Conservation (phyloP, 2,888 invertebrate genomes). For the Patella pellucida region DNA sequence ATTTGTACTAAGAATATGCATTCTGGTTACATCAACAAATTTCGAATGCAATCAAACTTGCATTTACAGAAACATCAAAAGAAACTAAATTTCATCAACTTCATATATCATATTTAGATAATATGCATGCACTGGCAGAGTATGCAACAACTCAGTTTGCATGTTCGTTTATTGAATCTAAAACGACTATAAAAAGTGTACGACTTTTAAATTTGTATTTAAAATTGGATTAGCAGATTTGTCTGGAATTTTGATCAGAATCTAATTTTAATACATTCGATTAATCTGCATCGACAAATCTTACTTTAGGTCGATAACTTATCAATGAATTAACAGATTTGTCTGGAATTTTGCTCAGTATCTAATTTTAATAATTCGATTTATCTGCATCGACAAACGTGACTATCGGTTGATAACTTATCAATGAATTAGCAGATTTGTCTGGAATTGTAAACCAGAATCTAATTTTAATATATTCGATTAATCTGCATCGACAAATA, state of each 20-base stretch:
- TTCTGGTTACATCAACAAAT: too few relatives aligned
- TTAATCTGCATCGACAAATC: neutral
- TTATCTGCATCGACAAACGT: neutral
- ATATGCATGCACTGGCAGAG: too few relatives aligned
- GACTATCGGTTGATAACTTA: neutral
- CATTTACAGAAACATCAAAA: too few relatives aligned
- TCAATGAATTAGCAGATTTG: neutral
- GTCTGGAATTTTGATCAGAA: neutral
- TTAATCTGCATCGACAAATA: conserved; percentile 13
- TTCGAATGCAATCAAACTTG: too few relatives aligned
- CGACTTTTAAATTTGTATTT: too few relatives aligned
- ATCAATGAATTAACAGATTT: neutral
- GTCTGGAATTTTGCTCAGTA: neutral
- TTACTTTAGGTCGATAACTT: neutral
- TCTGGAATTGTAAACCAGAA: neutral
- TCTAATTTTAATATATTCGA: neutral
- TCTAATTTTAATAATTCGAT: neutral
- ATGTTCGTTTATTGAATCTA: too few relatives aligned
- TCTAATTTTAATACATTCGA: neutral
- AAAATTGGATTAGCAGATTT: neutral
- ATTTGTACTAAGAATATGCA: too few relatives aligned
- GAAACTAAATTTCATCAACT: too few relatives aligned
- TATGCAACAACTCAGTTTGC: too few relatives aligned
- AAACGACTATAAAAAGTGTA: too few relatives aligned
- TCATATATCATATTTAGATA: too few relatives aligned